Evolutionary conservation across 35 echinoderm and acorn worm genomes (phyloP).

Genomic region (Holothuria glaberrima): DNA sequence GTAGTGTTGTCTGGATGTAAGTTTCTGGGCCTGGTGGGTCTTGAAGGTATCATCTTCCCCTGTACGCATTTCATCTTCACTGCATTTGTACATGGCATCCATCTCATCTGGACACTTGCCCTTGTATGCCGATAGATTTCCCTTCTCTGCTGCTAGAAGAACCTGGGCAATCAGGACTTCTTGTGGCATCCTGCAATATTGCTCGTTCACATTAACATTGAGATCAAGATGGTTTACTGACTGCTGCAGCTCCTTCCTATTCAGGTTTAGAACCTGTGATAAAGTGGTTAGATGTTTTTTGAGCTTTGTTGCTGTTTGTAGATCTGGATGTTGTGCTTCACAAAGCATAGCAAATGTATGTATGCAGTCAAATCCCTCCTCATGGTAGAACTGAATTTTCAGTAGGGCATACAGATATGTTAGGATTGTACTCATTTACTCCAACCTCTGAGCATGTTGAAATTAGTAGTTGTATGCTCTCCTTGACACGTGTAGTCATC

Average conservation of each 20-base stretch:
- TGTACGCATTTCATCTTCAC: conserved; percentile 1
- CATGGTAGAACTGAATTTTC: neutral
- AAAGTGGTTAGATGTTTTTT: conserved; percentile 49
- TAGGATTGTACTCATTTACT: neutral
- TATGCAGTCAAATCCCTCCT: neutral
- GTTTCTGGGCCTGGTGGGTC: neutral
- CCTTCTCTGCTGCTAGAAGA: conserved; percentile 58
- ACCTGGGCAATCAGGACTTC: conserved; percentile 11
- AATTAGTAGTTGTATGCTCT: conserved; percentile 28
- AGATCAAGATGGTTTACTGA: conserved; percentile 10
- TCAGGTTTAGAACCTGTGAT: conserved; percentile 38
- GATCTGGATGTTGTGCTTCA: conserved; percentile 33
- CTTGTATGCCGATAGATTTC: conserved; percentile 37
- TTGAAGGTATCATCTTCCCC: neutral
- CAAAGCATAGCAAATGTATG: neutral
- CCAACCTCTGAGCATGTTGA: conserved; percentile 9
- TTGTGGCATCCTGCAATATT: conserved; percentile 49
- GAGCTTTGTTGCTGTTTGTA: conserved; percentile 29
- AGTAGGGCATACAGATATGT: conserved; percentile 21
- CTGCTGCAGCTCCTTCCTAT: conserved; percentile 19
- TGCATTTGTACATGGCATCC: neutral
- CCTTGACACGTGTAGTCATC: no score
- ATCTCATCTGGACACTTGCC: conserved; percentile 59
- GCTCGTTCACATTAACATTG: neutral
- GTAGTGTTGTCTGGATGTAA: neutral